Base-by-base conservation (phyloP, 2,113 vertebrate genomes). In the Ardeotis arabs region DNA sequence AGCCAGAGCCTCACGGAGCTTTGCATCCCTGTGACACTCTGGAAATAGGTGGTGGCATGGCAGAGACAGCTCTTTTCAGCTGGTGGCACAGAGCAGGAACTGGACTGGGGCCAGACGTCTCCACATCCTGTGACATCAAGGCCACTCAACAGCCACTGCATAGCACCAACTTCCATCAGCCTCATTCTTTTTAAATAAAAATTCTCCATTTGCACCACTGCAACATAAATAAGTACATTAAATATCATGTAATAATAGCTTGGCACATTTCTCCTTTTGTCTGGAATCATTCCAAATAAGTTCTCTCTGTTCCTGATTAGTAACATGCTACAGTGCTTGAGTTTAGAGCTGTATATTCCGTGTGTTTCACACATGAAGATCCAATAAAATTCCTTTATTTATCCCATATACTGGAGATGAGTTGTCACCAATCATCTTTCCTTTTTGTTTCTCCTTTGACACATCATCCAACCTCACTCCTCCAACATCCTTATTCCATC, bases 31-130 rank as follows among this genome's bases (percentile, higher is more conserved):
- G 35, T 88, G 75, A 52, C 73, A 52, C 44, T 66, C 63, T 75
- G 76, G 80, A 92, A 92, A 84, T 72, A 49, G 44, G 47, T 56
- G 76, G 64, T 35, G 47, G 93, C 72, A 80, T 4, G 15, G 50
- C 47, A 83, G 31, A 83, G 31, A 90, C 55, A 86, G 50, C 37
- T 67, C 79, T 86, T 74, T 77, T 35, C 62, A 93, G 53, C 18
- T 3, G 0, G 20, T 25, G 44, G 69, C 66, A 33, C 31, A 55
- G 77, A 88, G 45, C 28, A 63, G 66, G 21, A 64, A 15, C 45
- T 74, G 93, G 83, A 52, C 2, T 10, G 41, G 80, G 52, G 52
- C 79, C 86, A 93, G 76, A 7, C 47, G 12, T 18, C 21, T 78
- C 70, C 56, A 81, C 18, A 89, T 50, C 14, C 72, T 1, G 4